These are phyloP conservation scores for Neodon shergylaensis DNA, from an alignment of 2,113 vertebrate genomes.

Conservation along the genomic window DNA sequence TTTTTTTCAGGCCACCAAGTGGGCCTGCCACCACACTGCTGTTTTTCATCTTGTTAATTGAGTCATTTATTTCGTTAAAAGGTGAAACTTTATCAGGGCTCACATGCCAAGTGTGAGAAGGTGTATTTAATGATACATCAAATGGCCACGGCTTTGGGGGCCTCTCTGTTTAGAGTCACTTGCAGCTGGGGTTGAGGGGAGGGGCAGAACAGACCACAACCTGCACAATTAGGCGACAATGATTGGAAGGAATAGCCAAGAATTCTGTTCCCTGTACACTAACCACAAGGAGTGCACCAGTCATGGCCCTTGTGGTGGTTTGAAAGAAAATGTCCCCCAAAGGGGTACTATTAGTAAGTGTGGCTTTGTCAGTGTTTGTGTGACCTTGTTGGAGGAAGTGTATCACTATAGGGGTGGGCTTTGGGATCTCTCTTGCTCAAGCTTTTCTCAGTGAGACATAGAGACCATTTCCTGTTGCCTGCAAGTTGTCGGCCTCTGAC, in stretches of 20 bases:
- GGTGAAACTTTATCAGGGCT: slow-evolving; percentile 89
- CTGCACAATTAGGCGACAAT: slow-evolving; percentile 67
- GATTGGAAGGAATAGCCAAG: slow-evolving; percentile 70
- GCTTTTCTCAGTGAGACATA: neutral
- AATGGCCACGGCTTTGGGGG: slow-evolving; percentile 79
- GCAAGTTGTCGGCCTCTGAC: neutral
- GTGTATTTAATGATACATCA: slow-evolving; percentile 88
- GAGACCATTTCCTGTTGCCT: neutral
- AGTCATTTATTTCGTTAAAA: slow-evolving; percentile 94
- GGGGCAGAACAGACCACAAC: neutral
- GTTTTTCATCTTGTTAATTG: slow-evolving; percentile 92
- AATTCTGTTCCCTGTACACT: slow-evolving; percentile 54
- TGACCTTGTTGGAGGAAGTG: neutral
- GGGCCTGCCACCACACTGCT: slow-evolving; percentile 88
- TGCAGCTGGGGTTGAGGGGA: slow-evolving; percentile 49
- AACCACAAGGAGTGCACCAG: neutral
- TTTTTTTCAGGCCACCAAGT: slow-evolving; percentile 86
- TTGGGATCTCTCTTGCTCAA: neutral
- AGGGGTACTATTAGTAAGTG: neutral
- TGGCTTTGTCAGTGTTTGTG: neutral
- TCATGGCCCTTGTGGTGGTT: neutral
- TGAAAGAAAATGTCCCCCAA: neutral
- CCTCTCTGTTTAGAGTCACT: slow-evolving; percentile 41
- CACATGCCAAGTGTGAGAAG: slow-evolving; percentile 85
- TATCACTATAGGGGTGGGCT: neutral